Conservation (phyloP, 2,797 vertebrate genomes). For the Hyperoplus immaculatus region DNA sequence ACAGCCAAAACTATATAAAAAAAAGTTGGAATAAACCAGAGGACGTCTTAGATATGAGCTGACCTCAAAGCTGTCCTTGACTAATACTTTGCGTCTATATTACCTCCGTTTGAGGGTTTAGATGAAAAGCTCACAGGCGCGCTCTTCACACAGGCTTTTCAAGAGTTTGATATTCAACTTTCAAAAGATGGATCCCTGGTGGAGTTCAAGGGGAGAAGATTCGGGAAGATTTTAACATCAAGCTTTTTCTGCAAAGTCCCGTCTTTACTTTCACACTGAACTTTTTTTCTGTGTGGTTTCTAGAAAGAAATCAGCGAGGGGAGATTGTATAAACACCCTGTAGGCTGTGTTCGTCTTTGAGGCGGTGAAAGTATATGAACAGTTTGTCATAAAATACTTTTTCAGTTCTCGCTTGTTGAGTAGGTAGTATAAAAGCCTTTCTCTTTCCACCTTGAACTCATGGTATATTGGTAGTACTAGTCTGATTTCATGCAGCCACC, state of each 20-base stretch:
- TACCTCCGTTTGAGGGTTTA: constrained; percentile 14
- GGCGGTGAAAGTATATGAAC: constrained; percentile 35
- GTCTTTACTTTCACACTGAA: constrained; percentile 31
- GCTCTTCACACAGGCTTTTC: constrained; percentile 5
- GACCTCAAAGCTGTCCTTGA: constrained; percentile 43
- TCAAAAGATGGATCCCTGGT: constrained; percentile 41
- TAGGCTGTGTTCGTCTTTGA: constrained; percentile 34
- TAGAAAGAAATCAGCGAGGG: constrained; percentile 22
- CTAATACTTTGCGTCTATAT: constrained; percentile 3
- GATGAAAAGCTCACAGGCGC: constrained; percentile 25
- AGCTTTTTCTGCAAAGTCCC: neutral
- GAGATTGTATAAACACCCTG: constrained; percentile 41
- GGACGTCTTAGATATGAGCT: neutral
- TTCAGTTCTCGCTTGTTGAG: constrained; percentile 28
- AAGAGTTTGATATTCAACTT: constrained; percentile 36
- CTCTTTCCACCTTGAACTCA: constrained; percentile 26
- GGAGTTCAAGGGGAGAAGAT: constrained; percentile 45
- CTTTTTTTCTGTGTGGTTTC: constrained; percentile 28
- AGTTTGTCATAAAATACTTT: constrained; percentile 41
- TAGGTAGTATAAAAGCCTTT: constrained; percentile 16
- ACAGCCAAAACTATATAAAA: neutral
- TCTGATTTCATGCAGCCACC: constrained; percentile 30
- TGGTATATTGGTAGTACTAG: constrained; percentile 7
- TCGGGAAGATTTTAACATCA: constrained; percentile 27
- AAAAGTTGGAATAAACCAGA: neutral